Evolutionary conservation across 2,888 invertebrate species (phyloP).

Genomic region (Drosophila falleni): DNA sequence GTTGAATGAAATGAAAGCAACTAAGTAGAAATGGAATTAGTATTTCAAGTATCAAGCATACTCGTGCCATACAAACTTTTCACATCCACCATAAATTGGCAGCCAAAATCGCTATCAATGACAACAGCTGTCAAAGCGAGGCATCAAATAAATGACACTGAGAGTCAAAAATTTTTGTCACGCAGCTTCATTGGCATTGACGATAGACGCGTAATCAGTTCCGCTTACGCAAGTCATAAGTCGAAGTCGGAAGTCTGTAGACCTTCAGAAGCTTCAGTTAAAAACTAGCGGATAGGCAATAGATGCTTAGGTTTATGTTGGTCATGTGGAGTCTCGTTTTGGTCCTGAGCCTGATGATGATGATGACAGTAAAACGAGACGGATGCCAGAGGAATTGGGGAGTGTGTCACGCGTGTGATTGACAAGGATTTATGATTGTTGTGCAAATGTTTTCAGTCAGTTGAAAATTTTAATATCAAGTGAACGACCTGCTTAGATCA

Average conservation of each 20-base stretch:
- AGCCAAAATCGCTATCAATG: constrained; percentile 51
- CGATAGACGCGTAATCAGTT: constrained; percentile 73
- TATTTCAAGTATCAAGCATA: constrained; percentile 39
- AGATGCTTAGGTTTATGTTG: constrained; percentile 36
- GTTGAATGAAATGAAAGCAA: constrained; percentile 32
- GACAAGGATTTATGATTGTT: constrained; percentile 82
- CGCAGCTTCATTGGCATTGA: constrained; percentile 57
- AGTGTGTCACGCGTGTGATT: constrained; percentile 78
- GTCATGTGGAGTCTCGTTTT: constrained; percentile 36
- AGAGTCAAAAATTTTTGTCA: constrained; percentile 72
- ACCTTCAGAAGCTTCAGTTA: constrained; percentile 38
- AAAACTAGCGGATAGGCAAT: constrained; percentile 63
- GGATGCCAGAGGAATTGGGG: constrained; percentile 33
- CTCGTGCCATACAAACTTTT: constrained; percentile 8
- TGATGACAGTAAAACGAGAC: constrained; percentile 62
- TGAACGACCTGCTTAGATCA: constrained; percentile 68
- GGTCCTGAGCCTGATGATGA: constrained; percentile 44
- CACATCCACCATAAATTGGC: constrained; percentile 31
- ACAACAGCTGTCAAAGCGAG: constrained; percentile 66
- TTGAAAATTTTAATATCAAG: constrained; percentile 72
- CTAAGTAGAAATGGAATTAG: constrained; percentile 56
- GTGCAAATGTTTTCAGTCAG: constrained; percentile 65
- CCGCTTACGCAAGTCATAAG: constrained; percentile 73
- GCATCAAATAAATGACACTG: constrained; percentile 73
- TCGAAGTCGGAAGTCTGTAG: constrained; percentile 34